A percentile compares a stretch with the other conserved stretches of the same genome.
Evolutionary conservation across 2,797 vertebrate genomes (phyloP).

Genomic region (Apodemus agrarius): DNA sequence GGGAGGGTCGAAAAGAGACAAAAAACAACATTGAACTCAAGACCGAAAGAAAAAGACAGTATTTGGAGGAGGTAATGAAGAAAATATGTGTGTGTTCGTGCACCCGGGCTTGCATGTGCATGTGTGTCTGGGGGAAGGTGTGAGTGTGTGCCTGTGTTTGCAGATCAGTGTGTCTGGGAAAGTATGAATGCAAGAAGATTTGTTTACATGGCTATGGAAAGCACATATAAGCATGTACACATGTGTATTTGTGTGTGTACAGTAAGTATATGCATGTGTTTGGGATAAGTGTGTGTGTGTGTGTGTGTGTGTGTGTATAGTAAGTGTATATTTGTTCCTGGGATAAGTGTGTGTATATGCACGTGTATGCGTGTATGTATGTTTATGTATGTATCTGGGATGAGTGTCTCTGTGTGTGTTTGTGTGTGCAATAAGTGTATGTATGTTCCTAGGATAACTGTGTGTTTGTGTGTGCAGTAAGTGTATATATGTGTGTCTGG

Average conservation of each 20-base stretch:
- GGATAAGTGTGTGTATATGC: not conserved
- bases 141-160: slow-evolving; percentile 2
- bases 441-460: no score
- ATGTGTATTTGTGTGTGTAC: not conserved
- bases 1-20: slow-evolving; percentile 87
- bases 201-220: not conserved
- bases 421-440: not conserved
- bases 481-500: not conserved
- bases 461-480: not conserved
- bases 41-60: slow-evolving; percentile 87
- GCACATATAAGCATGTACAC: not conserved
- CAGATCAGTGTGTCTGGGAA: not conserved
- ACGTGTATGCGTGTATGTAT: not conserved
- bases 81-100: slow-evolving; percentile 85
- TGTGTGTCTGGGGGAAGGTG: slow-evolving; percentile 19
- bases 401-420: not conserved
- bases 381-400: not conserved
- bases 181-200: not conserved
- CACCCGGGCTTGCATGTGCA: not conserved
- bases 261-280: not conserved
- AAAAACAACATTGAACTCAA: slow-evolving; percentile 90
- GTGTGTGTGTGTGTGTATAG: not conserved
- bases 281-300: not conserved
- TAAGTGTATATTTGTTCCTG: not conserved
- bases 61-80: slow-evolving; percentile 88